These are phyloP conservation scores for Strigamia transsilvanica DNA, from an alignment of 2,888 invertebrate genomes.

Conservation along the genomic window DNA sequence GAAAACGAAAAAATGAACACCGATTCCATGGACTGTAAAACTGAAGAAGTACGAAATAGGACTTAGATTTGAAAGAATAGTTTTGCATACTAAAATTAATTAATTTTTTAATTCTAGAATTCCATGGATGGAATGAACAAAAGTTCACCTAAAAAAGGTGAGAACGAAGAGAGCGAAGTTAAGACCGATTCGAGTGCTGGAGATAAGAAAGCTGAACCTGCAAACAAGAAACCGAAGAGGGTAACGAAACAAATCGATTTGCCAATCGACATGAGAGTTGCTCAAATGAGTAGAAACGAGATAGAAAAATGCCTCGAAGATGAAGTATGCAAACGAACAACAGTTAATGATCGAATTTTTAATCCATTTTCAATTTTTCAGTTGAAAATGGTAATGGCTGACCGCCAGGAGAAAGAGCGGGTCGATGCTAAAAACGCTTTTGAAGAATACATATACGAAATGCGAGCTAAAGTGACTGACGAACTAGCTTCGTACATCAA, in stretches of 20 bases:
- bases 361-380: slow-evolving; percentile 62
- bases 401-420: slow-evolving; percentile 91
- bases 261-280: slow-evolving; percentile 79
- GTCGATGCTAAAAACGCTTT: slow-evolving; percentile 95
- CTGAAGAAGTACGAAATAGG: slow-evolving; percentile 9
- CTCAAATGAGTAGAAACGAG: slow-evolving; percentile 76
- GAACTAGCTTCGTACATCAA: slow-evolving; percentile 78
- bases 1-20: neutral
- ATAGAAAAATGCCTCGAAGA: slow-evolving; percentile 79
- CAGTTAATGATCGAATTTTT: neutral
- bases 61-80: too few species aligned
- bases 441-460: slow-evolving; percentile 98
- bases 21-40: slow-evolving; percentile 6
- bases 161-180: neutral
- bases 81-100: too few species aligned
- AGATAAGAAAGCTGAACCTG: slow-evolving; percentile 54
- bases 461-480: slow-evolving; percentile 84
- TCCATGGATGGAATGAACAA: slow-evolving; percentile 38
- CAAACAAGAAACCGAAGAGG: slow-evolving; percentile 77
- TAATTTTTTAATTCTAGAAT: neutral
- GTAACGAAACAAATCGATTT: slow-evolving; percentile 83
- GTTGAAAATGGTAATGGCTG: slow-evolving; percentile 83
- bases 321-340: slow-evolving; percentile 70
- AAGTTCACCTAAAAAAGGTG: neutral
- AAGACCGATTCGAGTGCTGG: slow-evolving; percentile 6